phyloP scores from a whole-genome alignment of 2,113 vertebrate species.

The Opisthocomus hoazin region DNA sequence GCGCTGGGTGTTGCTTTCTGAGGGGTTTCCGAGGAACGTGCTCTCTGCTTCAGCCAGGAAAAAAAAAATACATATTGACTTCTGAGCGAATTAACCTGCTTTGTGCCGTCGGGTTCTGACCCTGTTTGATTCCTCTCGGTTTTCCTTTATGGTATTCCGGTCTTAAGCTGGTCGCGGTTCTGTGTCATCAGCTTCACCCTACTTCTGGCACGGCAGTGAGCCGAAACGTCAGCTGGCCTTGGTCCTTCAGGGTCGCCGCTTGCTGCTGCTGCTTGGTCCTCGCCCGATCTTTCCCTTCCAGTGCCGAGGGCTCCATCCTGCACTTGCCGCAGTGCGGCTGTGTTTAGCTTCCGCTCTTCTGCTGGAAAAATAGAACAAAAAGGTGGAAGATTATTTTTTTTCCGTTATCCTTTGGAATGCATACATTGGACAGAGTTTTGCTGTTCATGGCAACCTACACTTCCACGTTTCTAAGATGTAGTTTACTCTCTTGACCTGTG shows the following conservation, averaged over 20 bases:
- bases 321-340: not conserved
- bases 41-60: not conserved
- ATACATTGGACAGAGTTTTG: rapidly evolving
- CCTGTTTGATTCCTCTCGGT: rapidly evolving
- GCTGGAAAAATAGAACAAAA: not conserved
- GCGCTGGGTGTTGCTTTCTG: rapidly evolving
- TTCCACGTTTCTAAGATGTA: not conserved
- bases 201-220: not conserved
- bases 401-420: not conserved
- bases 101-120: not conserved
- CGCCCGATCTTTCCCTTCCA: rapidly evolving
- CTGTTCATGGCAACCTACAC: not conserved
- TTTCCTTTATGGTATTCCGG: rapidly evolving
- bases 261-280: too few species aligned
- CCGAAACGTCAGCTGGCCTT: not conserved
- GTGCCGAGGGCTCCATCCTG: not conserved
- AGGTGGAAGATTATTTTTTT: not conserved
- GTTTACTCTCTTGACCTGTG: not conserved
- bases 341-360: not conserved
- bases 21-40: too few species aligned
- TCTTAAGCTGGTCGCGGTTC: rapidly evolving
- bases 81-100: too few species aligned
- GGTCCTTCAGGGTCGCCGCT: rapidly evolving
- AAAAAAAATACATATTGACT: too few species aligned
- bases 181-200: rapidly evolving